These are phyloP conservation scores for Trissolcus brochymenae DNA, from an alignment of 2,888 invertebrate species.

Conservation along the genomic window DNA sequence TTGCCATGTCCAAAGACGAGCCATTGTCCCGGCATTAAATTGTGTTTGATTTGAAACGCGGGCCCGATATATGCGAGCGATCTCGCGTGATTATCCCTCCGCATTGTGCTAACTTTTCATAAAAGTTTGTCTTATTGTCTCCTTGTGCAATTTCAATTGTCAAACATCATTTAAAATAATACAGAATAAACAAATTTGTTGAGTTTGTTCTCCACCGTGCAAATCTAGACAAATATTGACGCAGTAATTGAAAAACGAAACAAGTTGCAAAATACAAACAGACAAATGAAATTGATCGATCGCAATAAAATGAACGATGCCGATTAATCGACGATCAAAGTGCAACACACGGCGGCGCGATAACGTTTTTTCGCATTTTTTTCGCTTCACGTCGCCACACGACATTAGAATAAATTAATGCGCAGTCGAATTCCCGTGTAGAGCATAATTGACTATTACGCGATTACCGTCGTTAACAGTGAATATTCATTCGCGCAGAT, in stretches of 20 bases:
- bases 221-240: too few relatives aligned
- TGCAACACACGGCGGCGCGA: too few relatives aligned
- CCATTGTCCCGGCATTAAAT: slow-evolving; percentile 37
- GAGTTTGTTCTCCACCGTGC: too few relatives aligned
- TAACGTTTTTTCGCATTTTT: background rate
- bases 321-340: too few relatives aligned
- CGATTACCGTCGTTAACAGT: slow-evolving; percentile 41
- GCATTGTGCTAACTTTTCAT: slow-evolving; percentile 11
- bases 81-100: slow-evolving; percentile 23
- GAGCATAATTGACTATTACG: slow-evolving; percentile 24
- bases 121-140: background rate
- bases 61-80: background rate
- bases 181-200: too few relatives aligned
- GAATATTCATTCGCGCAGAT: slow-evolving; percentile 39
- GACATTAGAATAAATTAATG: slow-evolving; percentile 17
- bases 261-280: too few relatives aligned
- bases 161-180: too few relatives aligned
- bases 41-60: slow-evolving; percentile 26
- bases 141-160: too few relatives aligned
- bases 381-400: background rate
- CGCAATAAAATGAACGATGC: too few relatives aligned
- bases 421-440: slow-evolving; percentile 10
- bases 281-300: too few relatives aligned
- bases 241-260: too few relatives aligned
- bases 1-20: slow-evolving; percentile 33